phyloP scores from a whole-genome alignment of 2,888 invertebrate genomes.

The Gortyna flavago region DNA sequence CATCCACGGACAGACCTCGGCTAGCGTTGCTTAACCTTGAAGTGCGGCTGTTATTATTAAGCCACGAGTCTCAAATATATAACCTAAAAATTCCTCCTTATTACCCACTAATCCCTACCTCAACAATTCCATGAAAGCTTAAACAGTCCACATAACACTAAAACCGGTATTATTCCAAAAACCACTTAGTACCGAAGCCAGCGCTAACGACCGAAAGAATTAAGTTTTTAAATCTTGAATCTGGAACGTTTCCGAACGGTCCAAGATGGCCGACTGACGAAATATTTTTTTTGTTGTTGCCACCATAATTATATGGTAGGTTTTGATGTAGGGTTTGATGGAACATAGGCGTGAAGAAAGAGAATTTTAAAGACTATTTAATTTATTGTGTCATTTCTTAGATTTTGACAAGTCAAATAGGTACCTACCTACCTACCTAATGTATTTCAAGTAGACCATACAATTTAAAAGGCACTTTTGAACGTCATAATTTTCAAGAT shows the following conservation, averaged over 20 bases:
- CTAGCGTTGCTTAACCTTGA: no score
- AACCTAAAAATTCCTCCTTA: not conserved
- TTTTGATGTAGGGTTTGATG: slow-evolving; percentile 39
- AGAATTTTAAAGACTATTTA: not conserved
- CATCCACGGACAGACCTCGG: no score
- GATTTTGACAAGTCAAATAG: not conserved
- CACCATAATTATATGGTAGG: slow-evolving; percentile 65
- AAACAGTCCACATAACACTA: slow-evolving; percentile 32
- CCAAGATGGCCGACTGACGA: slow-evolving; percentile 70
- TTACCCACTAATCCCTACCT: slow-evolving; percentile 9
- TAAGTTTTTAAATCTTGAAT: slow-evolving; percentile 80
- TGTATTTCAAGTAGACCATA: no score
- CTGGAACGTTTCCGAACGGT: slow-evolving; percentile 63
- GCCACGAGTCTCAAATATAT: no score
- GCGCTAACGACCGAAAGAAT: slow-evolving; percentile 77
- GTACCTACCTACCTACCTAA: no score
- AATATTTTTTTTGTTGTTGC: slow-evolving; percentile 65
- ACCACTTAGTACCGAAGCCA: slow-evolving; percentile 52
- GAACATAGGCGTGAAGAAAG: slow-evolving; percentile 19
- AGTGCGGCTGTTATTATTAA: no score
- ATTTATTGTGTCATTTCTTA: not conserved
- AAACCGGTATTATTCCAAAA: slow-evolving; percentile 44
- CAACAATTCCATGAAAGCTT: slow-evolving; percentile 37
- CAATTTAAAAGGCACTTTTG: no score
- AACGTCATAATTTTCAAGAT: no score